Evolutionary conservation across 2,797 vertebrate genomes (phyloP), one percentile per base, ranked within the genome.

Genomic region (Thaleichthys pacificus): DNA sequence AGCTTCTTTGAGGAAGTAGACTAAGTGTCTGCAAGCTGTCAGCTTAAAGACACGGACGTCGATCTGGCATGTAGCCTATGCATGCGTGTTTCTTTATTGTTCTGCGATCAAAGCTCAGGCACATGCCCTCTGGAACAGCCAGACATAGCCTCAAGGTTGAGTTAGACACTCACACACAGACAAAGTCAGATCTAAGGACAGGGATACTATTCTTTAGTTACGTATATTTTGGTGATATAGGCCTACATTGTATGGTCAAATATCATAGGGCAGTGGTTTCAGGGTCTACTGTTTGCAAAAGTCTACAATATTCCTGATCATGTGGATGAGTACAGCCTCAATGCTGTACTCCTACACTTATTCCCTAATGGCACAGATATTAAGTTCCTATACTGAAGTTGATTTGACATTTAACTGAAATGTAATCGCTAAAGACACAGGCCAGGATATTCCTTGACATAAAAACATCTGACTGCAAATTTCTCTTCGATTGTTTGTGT

Each of bases 1-100:
- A 76, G 78, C 72, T 77, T 77, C 79, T 75, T 70, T 85, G 68
- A 79, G 80, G 77, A 85, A 76, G 79, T 73, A 81, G 82, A 79
- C 80, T 5, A 42, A 72, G 74, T 70, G 81, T 82, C 85, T 84
- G 72, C 58, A 62, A 61, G 61, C 69, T 79, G 78, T 77, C 82
- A 73, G 69, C 76, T 83, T 81, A 56, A 28, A 75, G 80, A 77
- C 79, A 71, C 74, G 77, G 79, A 72, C 82, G 76, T 81, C 84
- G 80, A 47, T 82, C 77, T 30, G 65, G 30, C 35, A 32, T 12
- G 7, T 11, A 28, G 12, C 3, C 26, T 4, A 17, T 62, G 30
- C 12, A 17, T 62, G 19, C 12, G 15, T 21, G 30, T 21, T 8
- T 38, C 24, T 56, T 17, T 12, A 24, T 58, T 22, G 9, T 49